Conservation (phyloP, 2,797 vertebrate genomes). For the Cynopterus sphinx region DNA sequence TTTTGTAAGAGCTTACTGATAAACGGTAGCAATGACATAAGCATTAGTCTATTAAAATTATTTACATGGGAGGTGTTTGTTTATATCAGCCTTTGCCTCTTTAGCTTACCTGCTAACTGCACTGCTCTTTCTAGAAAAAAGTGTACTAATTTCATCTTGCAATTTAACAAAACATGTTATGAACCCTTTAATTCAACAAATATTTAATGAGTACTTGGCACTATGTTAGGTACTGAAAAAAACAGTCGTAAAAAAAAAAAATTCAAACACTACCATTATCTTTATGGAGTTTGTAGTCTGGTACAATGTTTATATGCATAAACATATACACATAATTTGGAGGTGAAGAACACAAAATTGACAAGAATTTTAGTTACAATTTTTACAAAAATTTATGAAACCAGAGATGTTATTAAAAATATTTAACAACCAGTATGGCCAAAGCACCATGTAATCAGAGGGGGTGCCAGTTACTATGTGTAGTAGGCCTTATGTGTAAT, state of each 20-base stretch:
- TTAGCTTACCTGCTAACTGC: not conserved
- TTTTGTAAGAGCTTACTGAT: not conserved
- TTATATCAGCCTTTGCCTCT: not conserved
- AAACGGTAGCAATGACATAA: not conserved
- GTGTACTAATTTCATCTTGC: not conserved
- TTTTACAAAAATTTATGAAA: conserved; percentile 19
- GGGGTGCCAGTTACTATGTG: not conserved
- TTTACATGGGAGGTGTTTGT: not conserved
- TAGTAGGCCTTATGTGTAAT: not conserved
- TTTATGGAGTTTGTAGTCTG: not conserved
- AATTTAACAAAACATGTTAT: not conserved
- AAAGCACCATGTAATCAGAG: not conserved
- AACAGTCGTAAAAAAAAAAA: not conserved
- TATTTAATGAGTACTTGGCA: not conserved
- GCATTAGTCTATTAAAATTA: not conserved
- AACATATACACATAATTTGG: not conserved
- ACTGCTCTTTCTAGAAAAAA: conserved; percentile 25
- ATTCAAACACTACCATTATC: not conserved
- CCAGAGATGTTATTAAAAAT: not conserved
- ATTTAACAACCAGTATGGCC: not conserved
- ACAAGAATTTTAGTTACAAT: not conserved
- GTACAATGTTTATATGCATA: not conserved
- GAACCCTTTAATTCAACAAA: not conserved
- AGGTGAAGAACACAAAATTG: not conserved
- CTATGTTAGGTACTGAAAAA: not conserved